These are phyloP conservation scores for Ganaspis sp. DNA, from an alignment of 1,140 invertebrate genomes.

Conservation along the genomic window DNA sequence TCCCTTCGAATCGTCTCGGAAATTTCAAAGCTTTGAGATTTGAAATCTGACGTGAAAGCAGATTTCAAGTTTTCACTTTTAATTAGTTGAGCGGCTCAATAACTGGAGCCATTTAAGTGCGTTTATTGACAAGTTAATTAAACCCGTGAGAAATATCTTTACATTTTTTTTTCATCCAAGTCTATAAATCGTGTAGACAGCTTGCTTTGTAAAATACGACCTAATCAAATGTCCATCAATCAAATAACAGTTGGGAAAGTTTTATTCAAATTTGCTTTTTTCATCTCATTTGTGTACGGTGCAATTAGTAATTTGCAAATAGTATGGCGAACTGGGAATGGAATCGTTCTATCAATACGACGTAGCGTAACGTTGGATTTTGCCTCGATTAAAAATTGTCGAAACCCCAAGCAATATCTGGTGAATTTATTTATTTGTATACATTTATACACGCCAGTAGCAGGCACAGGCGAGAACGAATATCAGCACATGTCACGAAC, in stretches of 20 bases:
- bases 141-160: not conserved
- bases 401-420: constrained; percentile 35
- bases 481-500: constrained; percentile 49
- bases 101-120: not conserved
- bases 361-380: not conserved
- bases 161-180: not conserved
- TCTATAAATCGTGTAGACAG: constrained; percentile 25
- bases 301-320: constrained; percentile 15
- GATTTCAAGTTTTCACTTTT: not conserved
- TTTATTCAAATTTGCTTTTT: not conserved
- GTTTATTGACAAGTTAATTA: not conserved
- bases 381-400: constrained; percentile 23
- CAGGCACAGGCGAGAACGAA: constrained; percentile 52
- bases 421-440: constrained; percentile 36
- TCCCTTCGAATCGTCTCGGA: too few relatives aligned
- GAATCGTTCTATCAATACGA: constrained; percentile 19
- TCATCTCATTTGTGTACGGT: not conserved
- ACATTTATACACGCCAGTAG: constrained; percentile 52
- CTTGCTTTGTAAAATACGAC: constrained; percentile 7
- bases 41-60: not conserved
- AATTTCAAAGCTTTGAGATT: too few relatives aligned
- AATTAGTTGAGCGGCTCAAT: not conserved
- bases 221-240: constrained; percentile 15
- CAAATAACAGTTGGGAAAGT: constrained; percentile 17
- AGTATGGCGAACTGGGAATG: not conserved